phyloP scores from a whole-genome alignment of 2,888 invertebrate species.

The Papilio gigon region DNA sequence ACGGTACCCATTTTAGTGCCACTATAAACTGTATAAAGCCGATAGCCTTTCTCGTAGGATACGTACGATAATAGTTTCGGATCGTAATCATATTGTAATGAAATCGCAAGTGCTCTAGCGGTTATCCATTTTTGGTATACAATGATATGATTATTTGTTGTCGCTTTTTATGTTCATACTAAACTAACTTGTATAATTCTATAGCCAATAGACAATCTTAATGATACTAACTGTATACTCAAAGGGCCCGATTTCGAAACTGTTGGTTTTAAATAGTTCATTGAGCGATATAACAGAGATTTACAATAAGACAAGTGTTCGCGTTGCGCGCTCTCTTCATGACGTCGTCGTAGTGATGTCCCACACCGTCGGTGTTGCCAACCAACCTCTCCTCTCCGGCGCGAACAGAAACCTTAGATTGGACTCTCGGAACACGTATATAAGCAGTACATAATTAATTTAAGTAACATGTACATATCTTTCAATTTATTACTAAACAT shows the following conservation, averaged over 20 bases:
- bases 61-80: slow-evolving; percentile 71
- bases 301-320: too few relatives aligned
- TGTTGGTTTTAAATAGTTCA: too few relatives aligned
- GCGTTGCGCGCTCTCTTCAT: too few relatives aligned
- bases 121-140: slow-evolving; percentile 24
- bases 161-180: slow-evolving; percentile 6
- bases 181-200: neutral
- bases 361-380: too few relatives aligned
- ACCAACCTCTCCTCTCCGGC: too few relatives aligned
- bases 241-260: neutral
- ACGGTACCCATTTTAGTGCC: slow-evolving; percentile 63
- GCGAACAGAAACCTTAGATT: too few relatives aligned
- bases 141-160: slow-evolving; percentile 20
- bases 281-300: too few relatives aligned
- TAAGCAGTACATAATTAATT: too few relatives aligned
- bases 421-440: too few relatives aligned
- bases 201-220: neutral
- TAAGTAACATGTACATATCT: too few relatives aligned
- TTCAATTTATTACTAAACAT: too few relatives aligned
- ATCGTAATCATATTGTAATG: slow-evolving; percentile 74
- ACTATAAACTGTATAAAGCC: slow-evolving; percentile 65
- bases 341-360: too few relatives aligned
- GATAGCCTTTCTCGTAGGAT: slow-evolving; percentile 73
- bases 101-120: slow-evolving; percentile 68
- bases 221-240: neutral